These are phyloP conservation scores for Luidia sarsii DNA, from an alignment of 53 echinoderm and acorn worm genomes.

Conservation along the genomic window DNA sequence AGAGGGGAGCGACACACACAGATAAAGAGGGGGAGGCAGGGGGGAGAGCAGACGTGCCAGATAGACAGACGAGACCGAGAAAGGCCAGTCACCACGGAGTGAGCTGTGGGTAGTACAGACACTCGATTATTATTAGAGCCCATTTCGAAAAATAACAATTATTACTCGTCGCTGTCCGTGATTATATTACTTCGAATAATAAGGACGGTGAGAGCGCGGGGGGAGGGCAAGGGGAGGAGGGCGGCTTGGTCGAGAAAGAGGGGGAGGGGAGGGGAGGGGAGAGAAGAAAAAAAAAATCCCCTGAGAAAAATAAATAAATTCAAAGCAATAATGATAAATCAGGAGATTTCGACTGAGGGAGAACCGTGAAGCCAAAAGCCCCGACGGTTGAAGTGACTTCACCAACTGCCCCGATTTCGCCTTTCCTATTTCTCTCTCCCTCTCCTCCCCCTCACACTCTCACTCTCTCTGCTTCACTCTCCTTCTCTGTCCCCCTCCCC, in stretches of 20 bases:
- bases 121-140: background rate
- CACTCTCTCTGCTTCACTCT: background rate
- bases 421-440: background rate
- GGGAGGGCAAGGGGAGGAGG: constrained; percentile 14
- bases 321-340: no score
- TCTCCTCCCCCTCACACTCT: background rate
- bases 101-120: no score
- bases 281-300: background rate
- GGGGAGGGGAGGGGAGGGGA: background rate
- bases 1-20: no score
- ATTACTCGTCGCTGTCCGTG: constrained; percentile 22
- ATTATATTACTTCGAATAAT: constrained; percentile 29
- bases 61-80: no score
- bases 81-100: no score
- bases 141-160: constrained; percentile 52
- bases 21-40: no score
- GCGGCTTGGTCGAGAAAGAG: constrained; percentile 13
- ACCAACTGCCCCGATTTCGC: no score
- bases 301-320: no score
- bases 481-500: background rate
- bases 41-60: no score
- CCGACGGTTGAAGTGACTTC: constrained; percentile 9
- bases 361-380: constrained; percentile 29
- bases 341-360: constrained; percentile 14
- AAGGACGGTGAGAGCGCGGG: constrained; percentile 31